phyloP scores from a whole-genome alignment of 2,888 invertebrate genomes.

The Pediacus dermestoides region DNA sequence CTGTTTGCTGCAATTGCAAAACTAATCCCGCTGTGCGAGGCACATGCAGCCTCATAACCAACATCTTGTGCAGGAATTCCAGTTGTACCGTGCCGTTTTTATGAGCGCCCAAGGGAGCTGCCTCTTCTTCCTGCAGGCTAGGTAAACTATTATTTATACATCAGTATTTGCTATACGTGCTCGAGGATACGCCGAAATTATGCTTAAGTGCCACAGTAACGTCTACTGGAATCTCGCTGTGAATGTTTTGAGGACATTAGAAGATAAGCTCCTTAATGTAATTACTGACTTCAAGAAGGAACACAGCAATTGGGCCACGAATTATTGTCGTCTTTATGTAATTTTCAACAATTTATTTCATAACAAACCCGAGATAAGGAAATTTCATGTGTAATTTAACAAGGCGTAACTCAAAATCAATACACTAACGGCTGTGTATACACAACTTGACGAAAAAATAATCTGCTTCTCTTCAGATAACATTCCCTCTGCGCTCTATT shows the following conservation, averaged over 20 bases:
- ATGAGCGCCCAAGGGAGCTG: constrained; percentile 13
- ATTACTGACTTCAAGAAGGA: constrained; percentile 11
- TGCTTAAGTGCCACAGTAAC: constrained; percentile 5
- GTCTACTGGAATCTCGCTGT: constrained; percentile 4
- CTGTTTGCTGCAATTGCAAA: not conserved
- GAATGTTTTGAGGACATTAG: constrained; percentile 5
- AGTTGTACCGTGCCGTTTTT: constrained; percentile 19
- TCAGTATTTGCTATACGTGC: constrained; percentile 9
- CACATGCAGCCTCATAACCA: constrained; percentile 1
- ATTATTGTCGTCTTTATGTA: constrained; percentile 5
- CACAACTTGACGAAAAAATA: too few relatives aligned
- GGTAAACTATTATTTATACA: constrained; percentile 9
- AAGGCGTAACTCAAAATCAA: constrained; percentile 3
- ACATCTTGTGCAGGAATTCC: constrained; percentile 4
- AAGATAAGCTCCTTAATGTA: constrained; percentile 12
- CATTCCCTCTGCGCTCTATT: too few relatives aligned
- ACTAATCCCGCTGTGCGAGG: too few relatives aligned
- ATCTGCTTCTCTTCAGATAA: too few relatives aligned
- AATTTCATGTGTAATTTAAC: too few relatives aligned
- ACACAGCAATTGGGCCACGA: constrained; percentile 4
- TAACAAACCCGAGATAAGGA: too few relatives aligned
- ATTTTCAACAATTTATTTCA: constrained; percentile 9
- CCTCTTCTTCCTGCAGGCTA: constrained; percentile 1
- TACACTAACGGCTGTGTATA: too few relatives aligned
- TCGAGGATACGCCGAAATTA: constrained; percentile 6